Conservation (phyloP, 1,140 invertebrate species). For the Telenomus remus region DNA sequence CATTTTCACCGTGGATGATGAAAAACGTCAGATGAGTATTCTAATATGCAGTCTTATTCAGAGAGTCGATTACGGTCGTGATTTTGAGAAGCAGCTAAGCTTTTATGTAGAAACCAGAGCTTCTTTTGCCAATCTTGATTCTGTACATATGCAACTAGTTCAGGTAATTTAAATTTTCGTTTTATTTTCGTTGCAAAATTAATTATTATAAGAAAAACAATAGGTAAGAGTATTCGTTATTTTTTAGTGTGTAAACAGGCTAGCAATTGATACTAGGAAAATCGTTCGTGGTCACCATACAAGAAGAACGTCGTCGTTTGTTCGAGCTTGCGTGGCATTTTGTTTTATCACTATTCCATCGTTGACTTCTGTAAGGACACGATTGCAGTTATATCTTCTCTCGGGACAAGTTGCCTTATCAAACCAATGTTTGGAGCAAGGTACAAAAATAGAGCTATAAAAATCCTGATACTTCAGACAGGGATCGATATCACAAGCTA, state of each 20-base stretch:
- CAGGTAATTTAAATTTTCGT: slow-evolving; percentile 81
- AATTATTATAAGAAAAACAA: too few species aligned
- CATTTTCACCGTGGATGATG: slow-evolving; percentile 94
- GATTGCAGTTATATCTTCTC: slow-evolving; percentile 90
- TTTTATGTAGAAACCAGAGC: slow-evolving; percentile 95
- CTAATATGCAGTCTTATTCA: slow-evolving; percentile 88
- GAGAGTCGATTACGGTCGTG: slow-evolving; percentile 86
- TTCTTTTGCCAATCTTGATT: slow-evolving; percentile 92
- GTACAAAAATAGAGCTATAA: slow-evolving; percentile 72
- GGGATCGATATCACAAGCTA: too few species aligned
- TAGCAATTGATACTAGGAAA: slow-evolving; percentile 84
- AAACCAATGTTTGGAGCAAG: slow-evolving; percentile 94
- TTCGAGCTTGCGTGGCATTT: slow-evolving; percentile 95
- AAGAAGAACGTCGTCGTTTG: slow-evolving; percentile 87
- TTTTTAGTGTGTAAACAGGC: slow-evolving; percentile 84
- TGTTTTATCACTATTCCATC: slow-evolving; percentile 97
- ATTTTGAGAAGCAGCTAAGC: slow-evolving; percentile 92
- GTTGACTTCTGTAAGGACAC: slow-evolving; percentile 83
- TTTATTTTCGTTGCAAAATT: too few species aligned
- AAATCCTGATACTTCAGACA: not conserved
- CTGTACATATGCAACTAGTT: slow-evolving; percentile 88
- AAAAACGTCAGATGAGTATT: slow-evolving; percentile 88
- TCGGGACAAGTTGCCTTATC: slow-evolving; percentile 91
- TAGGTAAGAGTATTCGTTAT: not conserved
- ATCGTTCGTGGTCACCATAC: slow-evolving; percentile 87